Conservation (phyloP, 2,113 vertebrate genomes). For the Bucco capensis region DNA sequence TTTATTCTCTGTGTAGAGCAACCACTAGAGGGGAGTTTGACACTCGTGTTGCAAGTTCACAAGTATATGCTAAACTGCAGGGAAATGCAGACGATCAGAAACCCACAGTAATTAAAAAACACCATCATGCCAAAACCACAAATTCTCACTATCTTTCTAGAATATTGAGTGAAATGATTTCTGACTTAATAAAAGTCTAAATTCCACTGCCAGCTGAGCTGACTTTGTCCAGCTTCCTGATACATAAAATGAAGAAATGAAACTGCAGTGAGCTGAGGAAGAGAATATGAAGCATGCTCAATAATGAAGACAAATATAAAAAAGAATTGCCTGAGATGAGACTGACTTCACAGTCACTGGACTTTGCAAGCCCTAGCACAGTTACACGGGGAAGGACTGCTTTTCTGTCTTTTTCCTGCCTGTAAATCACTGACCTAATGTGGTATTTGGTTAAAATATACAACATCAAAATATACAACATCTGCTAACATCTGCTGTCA, state of each 20-base stretch:
- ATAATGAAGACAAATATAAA: constrained; percentile 35
- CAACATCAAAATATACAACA: background rate
- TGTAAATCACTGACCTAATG: background rate
- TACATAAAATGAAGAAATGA: constrained; percentile 21
- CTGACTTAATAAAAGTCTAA: constrained; percentile 29
- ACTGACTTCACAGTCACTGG: background rate
- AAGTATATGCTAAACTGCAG: background rate
- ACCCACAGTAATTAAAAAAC: constrained; percentile 23
- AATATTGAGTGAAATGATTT: constrained; percentile 20
- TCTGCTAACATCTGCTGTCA: background rate
- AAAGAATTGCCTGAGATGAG: background rate
- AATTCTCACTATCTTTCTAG: constrained; percentile 17
- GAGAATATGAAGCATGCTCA: background rate
- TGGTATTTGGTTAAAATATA: background rate
- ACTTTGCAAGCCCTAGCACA: background rate
- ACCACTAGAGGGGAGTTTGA: constrained; percentile 60
- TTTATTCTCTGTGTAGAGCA: constrained; percentile 41
- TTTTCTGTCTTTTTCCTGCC: background rate
- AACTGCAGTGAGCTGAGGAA: background rate
- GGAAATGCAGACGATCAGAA: background rate
- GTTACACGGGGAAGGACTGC: background rate
- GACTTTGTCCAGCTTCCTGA: background rate
- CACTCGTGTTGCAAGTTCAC: background rate
- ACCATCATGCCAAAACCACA: background rate
- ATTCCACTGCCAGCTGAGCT: background rate